A percentile compares a stretch with the other conserved stretches of the same genome.
Conservation (phyloP, 2,797 vertebrate species). For the Pangasius larnaudii region DNA sequence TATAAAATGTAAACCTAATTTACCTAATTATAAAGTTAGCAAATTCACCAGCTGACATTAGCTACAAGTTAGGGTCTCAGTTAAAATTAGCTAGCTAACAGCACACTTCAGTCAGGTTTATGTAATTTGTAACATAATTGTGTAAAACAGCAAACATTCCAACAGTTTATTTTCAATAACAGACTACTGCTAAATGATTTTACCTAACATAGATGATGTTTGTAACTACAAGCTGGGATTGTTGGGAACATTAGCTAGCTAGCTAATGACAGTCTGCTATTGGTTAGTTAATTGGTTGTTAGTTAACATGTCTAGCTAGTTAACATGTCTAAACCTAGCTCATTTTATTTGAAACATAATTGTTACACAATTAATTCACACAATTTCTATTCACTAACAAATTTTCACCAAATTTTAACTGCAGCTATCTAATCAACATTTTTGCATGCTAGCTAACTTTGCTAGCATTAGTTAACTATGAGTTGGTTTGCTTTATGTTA, state of each 20-base stretch:
- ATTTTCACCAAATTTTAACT: background rate
- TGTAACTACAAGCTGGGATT: background rate
- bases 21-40: background rate
- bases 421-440: background rate
- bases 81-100: background rate
- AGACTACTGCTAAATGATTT: background rate
- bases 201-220: background rate
- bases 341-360: background rate
- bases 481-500: background rate
- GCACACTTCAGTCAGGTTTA: background rate
- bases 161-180: background rate
- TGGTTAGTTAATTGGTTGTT: no score
- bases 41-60: background rate
- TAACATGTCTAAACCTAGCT: background rate
- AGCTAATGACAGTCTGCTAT: background rate
- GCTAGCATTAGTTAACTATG: background rate
- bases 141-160: background rate
- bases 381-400: background rate
- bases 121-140: background rate
- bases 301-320: background rate
- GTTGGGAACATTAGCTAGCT: background rate
- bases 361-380: background rate
- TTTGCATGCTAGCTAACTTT: background rate
- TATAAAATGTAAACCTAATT: background rate
- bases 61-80: background rate